Base-by-base conservation (phyloP, 2,113 vertebrate species). In the Mormoops blainvillei region DNA sequence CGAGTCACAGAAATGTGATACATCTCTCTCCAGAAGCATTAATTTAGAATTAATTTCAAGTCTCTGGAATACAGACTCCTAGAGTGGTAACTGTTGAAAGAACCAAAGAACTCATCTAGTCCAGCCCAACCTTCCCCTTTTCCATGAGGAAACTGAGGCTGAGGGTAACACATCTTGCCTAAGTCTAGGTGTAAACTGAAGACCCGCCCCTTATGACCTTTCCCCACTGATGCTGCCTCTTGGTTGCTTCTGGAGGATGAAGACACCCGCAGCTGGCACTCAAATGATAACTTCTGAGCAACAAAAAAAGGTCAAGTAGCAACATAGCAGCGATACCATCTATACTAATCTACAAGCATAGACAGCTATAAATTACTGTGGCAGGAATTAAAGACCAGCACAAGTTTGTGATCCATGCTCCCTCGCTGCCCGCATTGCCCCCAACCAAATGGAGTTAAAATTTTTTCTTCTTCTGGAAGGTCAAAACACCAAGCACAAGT, bases 101-200 rank as follows among this genome's bases (percentile, higher is more conserved):
- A 86, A n/a, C 14, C 54, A 26, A 63, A 67, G 33, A 88, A 87
- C 31, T 88, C 26, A 58, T 11, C 36, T 26, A 2, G 4, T 58
- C 43, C 54, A 82, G 67, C 11, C 28, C 78, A 77, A 82, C 1
- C 31, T 91, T 52, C 22, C 41, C 10, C 28, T 85, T 81, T 45
- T 24, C 56, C 22, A 28, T 22, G 26, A 63, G 43, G 12, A 70
- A 76, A 45, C 14, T 1, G 18, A 52, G 52, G 56, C 45, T 0
- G 36, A 58, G 63, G 54, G 28, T 0, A 1, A 33, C 2, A 0
- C 1, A 16, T n/a, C n/a, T 84, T n/a, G 36, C 13, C 4, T 18
- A 50, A 58, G 36, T 52, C 48, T 58, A 76, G 36, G 31, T 33
- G 52, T 63, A 63, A 73, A n/a, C 11, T 18, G 20, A 24, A 70